Base-by-base conservation (phyloP, 2,888 invertebrate genomes). In the Melieria omissa region DNA sequence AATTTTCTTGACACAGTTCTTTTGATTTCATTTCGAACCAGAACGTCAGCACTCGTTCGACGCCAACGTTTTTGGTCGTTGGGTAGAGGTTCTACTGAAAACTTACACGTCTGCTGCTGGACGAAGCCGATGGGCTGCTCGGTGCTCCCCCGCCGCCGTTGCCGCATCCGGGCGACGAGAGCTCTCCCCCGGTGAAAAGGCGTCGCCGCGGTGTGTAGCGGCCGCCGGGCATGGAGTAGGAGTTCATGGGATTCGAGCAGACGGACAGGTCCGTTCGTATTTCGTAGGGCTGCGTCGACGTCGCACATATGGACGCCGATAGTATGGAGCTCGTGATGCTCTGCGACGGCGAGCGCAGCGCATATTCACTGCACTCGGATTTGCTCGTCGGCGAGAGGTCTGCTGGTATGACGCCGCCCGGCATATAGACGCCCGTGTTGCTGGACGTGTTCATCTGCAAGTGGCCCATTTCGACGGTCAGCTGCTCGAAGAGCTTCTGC, bases 401-500 rank as follows among this genome's bases (percentile, higher is more conserved):
- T 7, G 44, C 54, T 10, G 70, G 52, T 4, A 54, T 57, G n/a
- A 29, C 29, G 12, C 64, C 10, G 9, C 46, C 45, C 42, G 12
- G 47, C 16, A 14, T 46, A 12, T n/a, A 41, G 45, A 12, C 16
- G 6, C 9, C 47, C 14, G 45, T 41, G 8, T 14, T 14, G 42
- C n/a, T 55, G 55, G 71, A 10, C 73, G 76, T 14, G 65, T 71
- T 71, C 49, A 78, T 49, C 41, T 78, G 72, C 7, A 74, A 47
- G 58, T 70, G 73, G 14, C 78, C 76, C 71, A 86, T 80, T 62
- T 82, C 80, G 0, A 78, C 75, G 44, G 81, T 80, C 10, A 86
- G 80, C 69, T 86, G 81, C 9, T 86, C 83, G 29, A 90, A 87
- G 2, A 93, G 84, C 72, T 90, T 83, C 74, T 88, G 88, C 80